Base-by-base conservation (phyloP, 30 jellyfish, hydroid and myxozoan species). In the Aurelia coerulea region DNA sequence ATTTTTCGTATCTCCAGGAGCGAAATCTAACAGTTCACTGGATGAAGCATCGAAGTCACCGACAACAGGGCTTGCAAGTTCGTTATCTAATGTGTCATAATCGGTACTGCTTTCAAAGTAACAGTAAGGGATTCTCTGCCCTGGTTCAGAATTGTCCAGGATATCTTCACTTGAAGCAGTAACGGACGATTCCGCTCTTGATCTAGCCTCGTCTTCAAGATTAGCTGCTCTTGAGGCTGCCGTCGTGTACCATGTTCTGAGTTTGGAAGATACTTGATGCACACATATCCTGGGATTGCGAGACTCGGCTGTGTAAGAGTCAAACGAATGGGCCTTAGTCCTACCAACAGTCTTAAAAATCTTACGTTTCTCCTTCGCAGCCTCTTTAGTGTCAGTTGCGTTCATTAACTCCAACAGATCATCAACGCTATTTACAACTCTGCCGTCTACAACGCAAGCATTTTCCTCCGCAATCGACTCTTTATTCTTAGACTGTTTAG, bases 221-320 rank as follows among this genome's bases (percentile, higher is more conserved):
- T 68, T 63, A 0, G 88, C 88, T 19, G 93, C 93, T 62, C 32
- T 18, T 17, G 93, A 84, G 68, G 88, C 78, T 42, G 93, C 93
- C 60, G 81, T 62, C 18, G 88, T 63, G 54, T 84, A 70, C 93
- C 93, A 84, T 13, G 78, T 84, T 49, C 71, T 77, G 12, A 84
- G 67, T 49, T 84, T 84, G 49, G 93, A 73, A 1, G 93, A 73
- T 51, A 84, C 93, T 15, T 74, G 56, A 64, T 73, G 73, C 0
- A 51, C 93, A 23, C 82, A 84, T 35, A 84, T 84, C 15, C 56
- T 46, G 56, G 56, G 56, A 51, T 31, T 72, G 31, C 65, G 54
- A 37, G 83, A 59, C 23, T 49, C 68, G 13, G 88, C 17, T 65
- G 65, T 87, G 49, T 65, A 19, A 6, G 93, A 84, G 31, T 84